Evolutionary conservation across 2,113 vertebrate species (phyloP).

Genomic region (Oryzias curvinotus): DNA sequence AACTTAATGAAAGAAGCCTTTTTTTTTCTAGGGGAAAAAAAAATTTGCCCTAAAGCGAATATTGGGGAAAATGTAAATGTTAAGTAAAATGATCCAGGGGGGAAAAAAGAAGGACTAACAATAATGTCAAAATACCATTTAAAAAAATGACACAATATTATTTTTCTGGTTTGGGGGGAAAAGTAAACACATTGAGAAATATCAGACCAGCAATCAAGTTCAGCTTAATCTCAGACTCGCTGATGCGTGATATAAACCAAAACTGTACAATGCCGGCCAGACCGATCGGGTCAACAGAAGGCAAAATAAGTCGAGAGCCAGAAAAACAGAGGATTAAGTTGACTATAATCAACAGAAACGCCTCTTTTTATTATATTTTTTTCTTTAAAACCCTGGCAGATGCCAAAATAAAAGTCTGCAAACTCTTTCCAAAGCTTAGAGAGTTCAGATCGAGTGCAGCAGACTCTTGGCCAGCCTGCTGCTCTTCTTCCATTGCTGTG

Average conservation of each 20-base stretch:
- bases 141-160: constrained; percentile 4
- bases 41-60: background rate
- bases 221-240: constrained; percentile 44
- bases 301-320: constrained; percentile 39
- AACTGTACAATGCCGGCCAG: constrained; percentile 50
- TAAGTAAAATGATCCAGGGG: constrained; percentile 5
- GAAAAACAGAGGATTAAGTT: constrained; percentile 20
- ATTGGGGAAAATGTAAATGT: too few relatives aligned
- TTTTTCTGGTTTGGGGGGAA: constrained; percentile 1
- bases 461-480: constrained; percentile 30
- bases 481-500: constrained; percentile 29
- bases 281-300: constrained; percentile 41
- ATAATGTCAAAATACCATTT: background rate
- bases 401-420: constrained; percentile 34
- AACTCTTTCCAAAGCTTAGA: constrained; percentile 35
- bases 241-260: constrained; percentile 43
- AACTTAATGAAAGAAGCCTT: constrained; percentile 17
- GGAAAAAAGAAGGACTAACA: constrained; percentile 5
- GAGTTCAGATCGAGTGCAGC: constrained; percentile 47
- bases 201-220: constrained; percentile 51
- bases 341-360: constrained; percentile 46
- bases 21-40: constrained; percentile 11
- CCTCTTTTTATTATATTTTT: constrained; percentile 19
- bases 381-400: constrained; percentile 12
- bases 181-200: constrained; percentile 40